Percentiles rank a stretch among this genome's conserved stretches.
Evolutionary conservation across 1,140 invertebrate genomes (phyloP).

Genomic region (Aphelenchoides besseyi): DNA sequence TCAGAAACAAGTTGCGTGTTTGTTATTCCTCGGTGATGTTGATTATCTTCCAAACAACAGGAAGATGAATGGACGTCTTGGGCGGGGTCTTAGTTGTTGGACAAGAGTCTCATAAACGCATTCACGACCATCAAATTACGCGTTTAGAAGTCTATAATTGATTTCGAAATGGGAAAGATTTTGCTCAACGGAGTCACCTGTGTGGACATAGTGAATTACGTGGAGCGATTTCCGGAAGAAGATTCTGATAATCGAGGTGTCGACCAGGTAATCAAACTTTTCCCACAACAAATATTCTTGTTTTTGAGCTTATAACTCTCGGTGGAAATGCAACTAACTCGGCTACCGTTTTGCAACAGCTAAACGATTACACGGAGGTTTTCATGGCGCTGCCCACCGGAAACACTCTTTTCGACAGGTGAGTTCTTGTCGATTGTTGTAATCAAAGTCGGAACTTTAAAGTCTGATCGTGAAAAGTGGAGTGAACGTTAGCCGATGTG

Average conservation of each 20-base stretch:
- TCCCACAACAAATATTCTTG: background rate
- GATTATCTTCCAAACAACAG: no score
- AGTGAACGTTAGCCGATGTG: conserved; percentile 8
- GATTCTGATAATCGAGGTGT: conserved; percentile 29
- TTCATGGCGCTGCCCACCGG: conserved; percentile 16
- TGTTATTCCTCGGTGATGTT: no score
- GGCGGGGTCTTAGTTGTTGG: no score
- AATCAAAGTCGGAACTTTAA: background rate
- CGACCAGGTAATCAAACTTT: conserved; percentile 24
- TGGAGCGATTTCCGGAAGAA: conserved; percentile 30
- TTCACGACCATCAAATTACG: no score
- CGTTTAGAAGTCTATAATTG: no score
- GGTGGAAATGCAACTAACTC: conserved; percentile 19
- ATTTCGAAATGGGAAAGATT: conserved; percentile 18
- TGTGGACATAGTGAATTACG: conserved; percentile 27
- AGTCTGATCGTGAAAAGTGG: conserved; percentile 10
- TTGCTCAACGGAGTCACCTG: conserved; percentile 24
- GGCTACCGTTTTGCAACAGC: conserved; percentile 3
- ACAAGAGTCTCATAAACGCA: no score
- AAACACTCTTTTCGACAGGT: conserved; percentile 19
- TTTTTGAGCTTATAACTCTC: conserved; percentile 17
- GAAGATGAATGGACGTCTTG: no score
- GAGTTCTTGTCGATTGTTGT: background rate
- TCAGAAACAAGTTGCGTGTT: no score
- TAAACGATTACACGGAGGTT: conserved; percentile 16